Conservation (phyloP, 2,888 invertebrate species). For the Rosalia funebris region DNA sequence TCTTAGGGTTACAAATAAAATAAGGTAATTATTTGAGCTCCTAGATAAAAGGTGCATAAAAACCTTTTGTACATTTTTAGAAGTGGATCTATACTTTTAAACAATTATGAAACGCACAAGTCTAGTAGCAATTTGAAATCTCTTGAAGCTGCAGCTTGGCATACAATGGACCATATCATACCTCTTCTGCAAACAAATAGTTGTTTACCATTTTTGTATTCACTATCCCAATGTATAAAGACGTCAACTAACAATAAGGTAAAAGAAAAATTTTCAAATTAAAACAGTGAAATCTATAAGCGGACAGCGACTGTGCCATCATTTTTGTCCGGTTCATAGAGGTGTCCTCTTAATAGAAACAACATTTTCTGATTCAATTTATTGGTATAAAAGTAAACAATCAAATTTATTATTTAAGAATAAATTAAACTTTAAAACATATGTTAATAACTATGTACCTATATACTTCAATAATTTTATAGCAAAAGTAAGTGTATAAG, state of each 20-base stretch:
- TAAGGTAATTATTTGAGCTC: too few relatives aligned
- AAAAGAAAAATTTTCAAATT: too few relatives aligned
- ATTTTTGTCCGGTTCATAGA: too few relatives aligned
- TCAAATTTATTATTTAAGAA: too few relatives aligned
- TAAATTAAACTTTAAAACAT: neutral
- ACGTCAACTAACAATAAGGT: conserved; percentile 48
- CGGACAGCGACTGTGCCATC: too few relatives aligned
- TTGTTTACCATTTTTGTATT: conserved; percentile 63
- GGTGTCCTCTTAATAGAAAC: too few relatives aligned
- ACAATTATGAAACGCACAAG: conserved; percentile 58
- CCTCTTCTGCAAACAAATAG: conserved; percentile 64
- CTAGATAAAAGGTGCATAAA: too few relatives aligned
- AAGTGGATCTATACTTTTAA: conserved; percentile 65
- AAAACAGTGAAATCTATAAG: too few relatives aligned
- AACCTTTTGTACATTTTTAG: conserved; percentile 51
- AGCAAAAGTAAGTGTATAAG: too few relatives aligned
- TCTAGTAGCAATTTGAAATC: conserved; percentile 64
- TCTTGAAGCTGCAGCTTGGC: conserved; percentile 63
- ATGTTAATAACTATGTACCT: neutral
- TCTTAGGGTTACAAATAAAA: conserved; percentile 62
- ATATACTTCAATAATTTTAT: too few relatives aligned
- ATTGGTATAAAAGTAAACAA: too few relatives aligned
- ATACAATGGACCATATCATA: conserved; percentile 64
- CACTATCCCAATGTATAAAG: conserved; percentile 54
- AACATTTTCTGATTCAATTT: too few relatives aligned